These are phyloP conservation scores for Antheraea yamamai DNA, from an alignment of 2,888 invertebrate genomes.

Conservation along the genomic window DNA sequence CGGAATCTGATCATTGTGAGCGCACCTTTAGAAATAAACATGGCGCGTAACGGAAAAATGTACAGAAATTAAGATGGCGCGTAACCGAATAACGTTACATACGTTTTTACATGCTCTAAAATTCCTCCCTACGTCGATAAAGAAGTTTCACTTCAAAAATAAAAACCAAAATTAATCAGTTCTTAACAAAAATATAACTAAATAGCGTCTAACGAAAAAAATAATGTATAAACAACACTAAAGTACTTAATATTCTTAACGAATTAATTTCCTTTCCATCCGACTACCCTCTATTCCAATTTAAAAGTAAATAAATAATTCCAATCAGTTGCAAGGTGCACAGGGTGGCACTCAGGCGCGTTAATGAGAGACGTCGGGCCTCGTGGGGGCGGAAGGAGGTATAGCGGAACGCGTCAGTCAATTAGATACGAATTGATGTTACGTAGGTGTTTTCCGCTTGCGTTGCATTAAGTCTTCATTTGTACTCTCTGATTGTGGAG, in stretches of 20 bases:
- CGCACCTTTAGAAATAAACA: no score
- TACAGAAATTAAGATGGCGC: no score
- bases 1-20: no score
- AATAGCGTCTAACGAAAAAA: background rate
- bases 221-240: no score
- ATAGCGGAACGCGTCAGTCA: slow-evolving; percentile 4
- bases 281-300: slow-evolving; percentile 24
- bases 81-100: no score
- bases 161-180: no score
- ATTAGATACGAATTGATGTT: slow-evolving; percentile 13
- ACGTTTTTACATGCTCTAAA: no score
- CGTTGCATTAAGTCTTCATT: slow-evolving; percentile 3
- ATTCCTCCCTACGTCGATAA: no score
- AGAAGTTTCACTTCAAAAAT: no score
- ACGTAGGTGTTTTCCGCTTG: slow-evolving; percentile 12
- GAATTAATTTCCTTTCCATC: background rate
- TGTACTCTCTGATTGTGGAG: background rate
- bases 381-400: background rate
- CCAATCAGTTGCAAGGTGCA: slow-evolving; percentile 45
- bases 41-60: no score
- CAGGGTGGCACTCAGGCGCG: slow-evolving; percentile 43
- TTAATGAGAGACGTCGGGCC: slow-evolving; percentile 33
- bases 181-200: background rate
- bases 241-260: background rate
- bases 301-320: slow-evolving; percentile 48